Evolutionary conservation across 2,797 vertebrate genomes (phyloP).

Genomic region (Hirundo rustica): DNA sequence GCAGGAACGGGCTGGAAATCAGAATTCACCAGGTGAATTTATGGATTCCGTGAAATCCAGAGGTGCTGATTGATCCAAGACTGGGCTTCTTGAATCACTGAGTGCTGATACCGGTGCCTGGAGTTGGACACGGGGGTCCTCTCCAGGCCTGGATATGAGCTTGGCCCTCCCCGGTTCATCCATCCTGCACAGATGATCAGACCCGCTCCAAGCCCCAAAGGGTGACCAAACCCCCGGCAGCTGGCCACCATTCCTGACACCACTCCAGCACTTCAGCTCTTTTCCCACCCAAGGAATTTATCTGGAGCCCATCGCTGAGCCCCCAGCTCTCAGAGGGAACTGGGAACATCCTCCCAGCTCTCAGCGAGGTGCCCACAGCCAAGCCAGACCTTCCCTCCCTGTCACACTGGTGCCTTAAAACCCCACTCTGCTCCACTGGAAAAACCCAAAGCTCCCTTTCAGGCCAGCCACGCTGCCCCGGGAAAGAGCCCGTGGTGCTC

Average conservation of each 20-base stretch:
- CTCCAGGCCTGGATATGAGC: background rate
- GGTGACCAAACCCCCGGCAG: background rate
- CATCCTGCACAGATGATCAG: accelerated
- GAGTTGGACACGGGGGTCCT: accelerated
- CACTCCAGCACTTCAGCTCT: accelerated
- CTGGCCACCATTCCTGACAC: background rate
- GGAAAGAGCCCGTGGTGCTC: background rate
- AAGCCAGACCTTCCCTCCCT: accelerated
- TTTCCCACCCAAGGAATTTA: background rate
- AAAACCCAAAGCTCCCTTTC: background rate
- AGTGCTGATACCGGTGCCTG: background rate
- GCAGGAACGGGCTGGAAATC: background rate
- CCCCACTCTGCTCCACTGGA: background rate
- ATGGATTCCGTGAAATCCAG: background rate
- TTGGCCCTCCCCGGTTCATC: background rate
- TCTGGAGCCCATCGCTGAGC: background rate
- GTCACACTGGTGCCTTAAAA: background rate
- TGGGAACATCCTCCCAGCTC: background rate
- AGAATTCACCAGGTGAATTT: accelerated
- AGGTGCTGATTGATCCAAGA: background rate
- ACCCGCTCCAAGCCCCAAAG: accelerated
- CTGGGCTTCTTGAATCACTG: accelerated
- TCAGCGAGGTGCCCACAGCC: background rate
- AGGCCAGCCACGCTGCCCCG: no score
- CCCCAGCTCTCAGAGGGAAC: background rate